Percentiles rank a stretch among this genome's conserved stretches.
Conservation (phyloP, 2,888 invertebrate genomes). For the Philhelius pedissequus region DNA sequence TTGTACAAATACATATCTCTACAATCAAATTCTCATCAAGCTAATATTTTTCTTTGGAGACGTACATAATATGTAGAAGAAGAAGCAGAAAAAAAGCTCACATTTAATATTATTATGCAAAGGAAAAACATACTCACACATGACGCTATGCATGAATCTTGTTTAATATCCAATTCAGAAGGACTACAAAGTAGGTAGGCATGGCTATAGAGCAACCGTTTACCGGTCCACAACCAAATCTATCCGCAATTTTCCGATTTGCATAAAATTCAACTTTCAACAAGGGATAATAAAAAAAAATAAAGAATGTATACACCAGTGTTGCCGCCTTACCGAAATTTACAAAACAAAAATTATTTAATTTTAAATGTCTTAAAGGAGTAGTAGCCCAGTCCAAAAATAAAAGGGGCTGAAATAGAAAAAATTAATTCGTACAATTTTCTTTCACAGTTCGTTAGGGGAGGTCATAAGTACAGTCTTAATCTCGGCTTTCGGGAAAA, state of each 20-base stretch:
- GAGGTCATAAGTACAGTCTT: no score
- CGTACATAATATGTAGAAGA: not conserved
- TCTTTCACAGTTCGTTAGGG: no score
- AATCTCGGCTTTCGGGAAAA: no score
- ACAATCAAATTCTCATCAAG: constrained; percentile 62
- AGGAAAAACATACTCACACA: constrained; percentile 28
- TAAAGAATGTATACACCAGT: constrained; percentile 4
- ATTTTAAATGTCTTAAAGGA: no score
- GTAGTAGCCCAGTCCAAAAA: no score
- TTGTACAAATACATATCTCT: no score
- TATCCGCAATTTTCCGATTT: constrained; percentile 68
- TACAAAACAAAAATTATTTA: not conserved
- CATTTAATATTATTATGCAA: not conserved
- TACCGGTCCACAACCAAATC: constrained; percentile 59
- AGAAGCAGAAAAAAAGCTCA: not conserved
- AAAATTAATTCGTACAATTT: no score
- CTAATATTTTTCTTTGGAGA: not conserved
- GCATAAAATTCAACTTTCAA: constrained; percentile 60
- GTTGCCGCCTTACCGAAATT: not conserved
- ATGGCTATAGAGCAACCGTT: not conserved
- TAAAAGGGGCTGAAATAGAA: no score
- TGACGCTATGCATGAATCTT: constrained; percentile 43
- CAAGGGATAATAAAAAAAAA: not conserved
- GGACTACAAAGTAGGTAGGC: constrained; percentile 27
- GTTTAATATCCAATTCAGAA: constrained; percentile 59